Conservation (phyloP, 2,797 vertebrate genomes). For the Sparus aurata region DNA sequence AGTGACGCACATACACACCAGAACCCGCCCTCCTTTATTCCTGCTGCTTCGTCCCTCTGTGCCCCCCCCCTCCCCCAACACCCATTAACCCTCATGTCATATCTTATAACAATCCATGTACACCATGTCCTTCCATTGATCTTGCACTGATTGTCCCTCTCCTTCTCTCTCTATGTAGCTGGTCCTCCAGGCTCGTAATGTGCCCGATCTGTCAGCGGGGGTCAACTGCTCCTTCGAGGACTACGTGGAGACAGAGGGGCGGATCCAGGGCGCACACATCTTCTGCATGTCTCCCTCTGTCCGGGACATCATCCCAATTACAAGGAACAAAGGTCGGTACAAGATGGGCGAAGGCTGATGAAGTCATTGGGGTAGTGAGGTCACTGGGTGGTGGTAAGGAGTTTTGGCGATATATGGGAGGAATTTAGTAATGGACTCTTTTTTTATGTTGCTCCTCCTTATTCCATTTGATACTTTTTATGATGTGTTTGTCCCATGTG, state of each 20-base stretch:
- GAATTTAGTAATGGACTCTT: background rate
- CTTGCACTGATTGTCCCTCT: slow-evolving; percentile 62
- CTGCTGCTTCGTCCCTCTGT: slow-evolving; percentile 30
- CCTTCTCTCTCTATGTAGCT: slow-evolving; percentile 80
- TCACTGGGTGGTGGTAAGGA: slow-evolving; percentile 33
- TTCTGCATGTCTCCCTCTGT: slow-evolving; percentile 93
- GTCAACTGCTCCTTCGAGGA: slow-evolving; percentile 99
- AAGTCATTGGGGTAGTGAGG: slow-evolving; percentile 51
- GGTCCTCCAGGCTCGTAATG: slow-evolving; percentile 93
- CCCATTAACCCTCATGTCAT: slow-evolving; percentile 81
- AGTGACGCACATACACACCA: slow-evolving; percentile 49
- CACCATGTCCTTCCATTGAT: slow-evolving; percentile 82
- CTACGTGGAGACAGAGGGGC: slow-evolving; percentile 94
- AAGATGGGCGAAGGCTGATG: slow-evolving; percentile 44
- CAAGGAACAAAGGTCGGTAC: slow-evolving; percentile 90
- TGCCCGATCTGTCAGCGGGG: slow-evolving; percentile 94
- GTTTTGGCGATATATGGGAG: slow-evolving; percentile 4
- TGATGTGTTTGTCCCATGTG: background rate
- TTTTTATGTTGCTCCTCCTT: background rate
- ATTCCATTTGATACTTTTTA: background rate
- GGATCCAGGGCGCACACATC: slow-evolving; percentile 91
- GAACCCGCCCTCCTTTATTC: slow-evolving; percentile 41
- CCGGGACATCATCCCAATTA: slow-evolving; percentile 93
- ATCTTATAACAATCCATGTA: slow-evolving; percentile 83
- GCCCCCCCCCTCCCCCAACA: slow-evolving; percentile 25